Evolutionary conservation across 1,140 invertebrate genomes (phyloP), one percentile per base, ranked within the genome.

Genomic region (Drosophila grimshawi): DNA sequence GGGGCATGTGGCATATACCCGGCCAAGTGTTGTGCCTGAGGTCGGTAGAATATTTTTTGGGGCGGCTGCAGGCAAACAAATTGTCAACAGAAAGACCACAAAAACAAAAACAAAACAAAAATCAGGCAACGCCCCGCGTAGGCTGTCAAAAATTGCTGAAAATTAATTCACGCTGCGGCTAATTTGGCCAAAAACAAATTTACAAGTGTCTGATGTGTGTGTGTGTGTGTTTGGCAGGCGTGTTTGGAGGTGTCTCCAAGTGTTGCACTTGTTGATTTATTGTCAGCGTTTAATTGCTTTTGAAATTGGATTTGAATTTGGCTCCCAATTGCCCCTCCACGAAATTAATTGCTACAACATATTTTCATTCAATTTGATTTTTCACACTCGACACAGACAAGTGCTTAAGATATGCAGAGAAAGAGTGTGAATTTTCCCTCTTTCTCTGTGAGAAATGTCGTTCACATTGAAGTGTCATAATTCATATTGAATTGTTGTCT

Each of bases 391-490:
- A 74, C 67, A 67, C 63, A 79, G 79, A 78, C 66, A 71, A 61
- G 48, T 35, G 59, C 8, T 8, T 39, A 57, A 10, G 3, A 19
- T 19, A 19, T 19, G 19, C 19, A 19, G 55, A 68, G 46, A 53
- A 37, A 29, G 32, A 67, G 51, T 53, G 57, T 30, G 30, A 11
- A 30, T 48, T 62, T 73, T 68, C 27, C 37, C 32, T 30, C 52
- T 55, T 33, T 61, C 5, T 29, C 6, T 52, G 52, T 46, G 35
- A 46, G 76, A 68, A 80, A 86, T 81, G 79, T 64, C 39, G 86
- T 90, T 91, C 68, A 76, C 86, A 91, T 90, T 90, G 86, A 90
- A 91, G 79, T 90, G 86, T 90, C 86, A 90, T 90, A 90, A 90
- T 77, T 88, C 39, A 83, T 74, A 90, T 90, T 83, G 82, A 90